Conservation (phyloP, 2,113 vertebrate genomes). For the Ramphastos sulfuratus region DNA sequence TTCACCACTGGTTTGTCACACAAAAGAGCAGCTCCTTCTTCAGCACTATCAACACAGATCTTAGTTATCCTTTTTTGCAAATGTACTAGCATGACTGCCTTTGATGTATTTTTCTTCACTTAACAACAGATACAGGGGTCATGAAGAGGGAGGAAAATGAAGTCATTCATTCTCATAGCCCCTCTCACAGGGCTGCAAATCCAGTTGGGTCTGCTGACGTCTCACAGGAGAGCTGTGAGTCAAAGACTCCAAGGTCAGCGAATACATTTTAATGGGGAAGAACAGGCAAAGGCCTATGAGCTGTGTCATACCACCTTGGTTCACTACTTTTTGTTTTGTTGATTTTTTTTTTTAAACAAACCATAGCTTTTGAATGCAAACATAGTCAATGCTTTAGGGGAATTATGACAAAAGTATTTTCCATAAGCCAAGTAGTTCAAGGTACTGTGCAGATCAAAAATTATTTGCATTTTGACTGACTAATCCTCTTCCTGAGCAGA, state of each 20-base stretch:
- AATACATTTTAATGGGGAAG: not conserved
- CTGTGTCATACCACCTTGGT: not conserved
- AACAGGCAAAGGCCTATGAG: not conserved
- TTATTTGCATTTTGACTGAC: slow-evolving; percentile 18
- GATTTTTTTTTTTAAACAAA: not conserved
- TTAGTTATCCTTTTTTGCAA: not conserved
- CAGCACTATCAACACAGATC: not conserved
- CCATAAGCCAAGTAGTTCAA: not conserved
- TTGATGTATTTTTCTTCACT: not conserved
- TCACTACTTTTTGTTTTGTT: not conserved
- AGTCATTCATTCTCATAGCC: not conserved
- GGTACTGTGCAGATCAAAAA: slow-evolving; percentile 10
- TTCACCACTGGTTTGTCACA: not conserved
- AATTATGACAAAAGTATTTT: not conserved
- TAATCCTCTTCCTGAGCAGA: slow-evolving; percentile 18
- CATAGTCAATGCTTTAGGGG: not conserved
- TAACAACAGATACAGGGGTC: fast-evolving
- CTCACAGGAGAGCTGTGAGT: not conserved
- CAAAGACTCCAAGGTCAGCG: not conserved
- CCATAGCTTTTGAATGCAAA: not conserved
- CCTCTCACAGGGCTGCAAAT: not conserved
- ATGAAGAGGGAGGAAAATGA: not conserved
- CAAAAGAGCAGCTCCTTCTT: not conserved
- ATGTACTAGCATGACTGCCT: not conserved
- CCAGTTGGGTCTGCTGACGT: not conserved